Conservation (phyloP, 2,797 vertebrate genomes). For the Smutsia gigantea region DNA sequence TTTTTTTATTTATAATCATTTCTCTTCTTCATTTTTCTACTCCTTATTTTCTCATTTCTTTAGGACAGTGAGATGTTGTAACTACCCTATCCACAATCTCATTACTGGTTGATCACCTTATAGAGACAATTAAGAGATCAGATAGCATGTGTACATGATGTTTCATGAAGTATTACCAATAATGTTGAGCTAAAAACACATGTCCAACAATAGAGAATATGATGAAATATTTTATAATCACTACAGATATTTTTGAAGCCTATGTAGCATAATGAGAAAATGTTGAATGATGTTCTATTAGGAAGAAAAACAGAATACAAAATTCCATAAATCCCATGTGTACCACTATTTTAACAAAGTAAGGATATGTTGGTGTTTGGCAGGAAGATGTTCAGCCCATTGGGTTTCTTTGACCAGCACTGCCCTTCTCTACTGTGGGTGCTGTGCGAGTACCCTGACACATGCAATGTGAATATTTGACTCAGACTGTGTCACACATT, state of each 20-base stretch:
- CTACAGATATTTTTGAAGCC: neutral
- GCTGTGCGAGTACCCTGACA: neutral
- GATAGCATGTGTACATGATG: neutral
- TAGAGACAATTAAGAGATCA: neutral
- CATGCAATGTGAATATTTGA: neutral
- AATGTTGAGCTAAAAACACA: neutral
- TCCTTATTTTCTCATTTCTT: neutral
- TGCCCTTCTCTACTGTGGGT: neutral
- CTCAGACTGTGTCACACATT: neutral
- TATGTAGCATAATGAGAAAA: neutral
- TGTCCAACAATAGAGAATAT: neutral
- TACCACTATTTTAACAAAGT: neutral
- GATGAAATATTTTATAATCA: neutral
- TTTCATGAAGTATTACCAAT: neutral
- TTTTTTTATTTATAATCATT: neutral
- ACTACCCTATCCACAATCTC: neutral
- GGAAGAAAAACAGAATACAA: neutral
- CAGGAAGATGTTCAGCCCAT: neutral
- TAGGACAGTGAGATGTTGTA: neutral
- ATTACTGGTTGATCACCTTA: neutral
- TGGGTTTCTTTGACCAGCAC: neutral
- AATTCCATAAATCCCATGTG: neutral
- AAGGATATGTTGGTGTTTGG: neutral
- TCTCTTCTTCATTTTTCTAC: constrained; percentile 8
- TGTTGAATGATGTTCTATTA: neutral